Percentiles rank a stretch among this genome's conserved stretches.
Evolutionary conservation across 1,140 invertebrate species (phyloP).

Genomic region (Bilobella aurantiaca): DNA sequence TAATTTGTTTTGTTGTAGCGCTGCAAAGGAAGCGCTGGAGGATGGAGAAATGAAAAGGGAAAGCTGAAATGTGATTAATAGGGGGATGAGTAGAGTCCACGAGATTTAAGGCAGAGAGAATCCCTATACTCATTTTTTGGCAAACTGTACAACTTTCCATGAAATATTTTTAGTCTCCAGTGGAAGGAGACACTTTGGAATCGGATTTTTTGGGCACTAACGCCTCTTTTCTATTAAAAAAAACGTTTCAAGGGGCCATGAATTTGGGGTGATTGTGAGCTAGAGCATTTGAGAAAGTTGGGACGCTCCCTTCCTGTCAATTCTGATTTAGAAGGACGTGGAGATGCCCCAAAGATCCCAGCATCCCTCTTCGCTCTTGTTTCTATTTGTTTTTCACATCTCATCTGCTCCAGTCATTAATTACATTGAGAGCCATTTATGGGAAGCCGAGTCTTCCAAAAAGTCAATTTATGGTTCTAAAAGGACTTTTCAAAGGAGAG

Average conservation of each 20-base stretch:
- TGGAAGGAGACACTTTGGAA: not conserved
- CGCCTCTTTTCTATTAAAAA: not conserved
- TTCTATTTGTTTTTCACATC: slow-evolving; percentile 8
- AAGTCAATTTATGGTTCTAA: too few relatives aligned
- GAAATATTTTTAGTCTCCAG: not conserved
- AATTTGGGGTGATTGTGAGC: not conserved
- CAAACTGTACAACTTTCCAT: not conserved
- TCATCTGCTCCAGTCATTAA: slow-evolving; percentile 1
- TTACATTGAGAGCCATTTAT: slow-evolving; percentile 4
- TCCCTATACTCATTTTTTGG: not conserved
- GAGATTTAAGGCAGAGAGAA: not conserved
- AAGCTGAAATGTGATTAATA: not conserved
- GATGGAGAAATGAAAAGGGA: not conserved
- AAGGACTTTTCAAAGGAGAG: too few relatives aligned
- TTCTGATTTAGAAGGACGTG: slow-evolving; percentile 1
- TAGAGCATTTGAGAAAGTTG: not conserved
- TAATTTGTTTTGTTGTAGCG: not conserved
- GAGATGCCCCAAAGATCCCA: not conserved
- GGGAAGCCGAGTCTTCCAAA: not conserved
- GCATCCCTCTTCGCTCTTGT: not conserved
- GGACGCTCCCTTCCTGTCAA: slow-evolving; percentile 3
- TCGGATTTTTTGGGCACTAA: too few relatives aligned
- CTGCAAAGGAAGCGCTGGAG: too few relatives aligned
- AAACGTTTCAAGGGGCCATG: not conserved
- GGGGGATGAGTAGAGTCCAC: not conserved